Conservation (phyloP, 2,888 invertebrate genomes). For the Drosophila tanythrix region DNA sequence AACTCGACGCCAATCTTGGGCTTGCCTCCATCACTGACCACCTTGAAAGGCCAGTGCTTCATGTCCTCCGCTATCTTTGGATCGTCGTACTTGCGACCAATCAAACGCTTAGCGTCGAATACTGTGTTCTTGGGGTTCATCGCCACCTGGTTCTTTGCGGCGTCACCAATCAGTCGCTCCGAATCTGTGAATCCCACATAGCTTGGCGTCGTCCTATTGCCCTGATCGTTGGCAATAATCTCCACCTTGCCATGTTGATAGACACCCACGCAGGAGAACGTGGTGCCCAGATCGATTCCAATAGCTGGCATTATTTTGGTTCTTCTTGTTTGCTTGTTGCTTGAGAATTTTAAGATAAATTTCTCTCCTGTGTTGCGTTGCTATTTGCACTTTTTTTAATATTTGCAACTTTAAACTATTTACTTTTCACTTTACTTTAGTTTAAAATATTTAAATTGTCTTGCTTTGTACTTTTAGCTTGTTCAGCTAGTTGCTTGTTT, state of each 20-base stretch:
- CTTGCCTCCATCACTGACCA: constrained; percentile 91
- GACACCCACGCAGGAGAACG: constrained; percentile 92
- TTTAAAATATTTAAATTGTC: constrained; percentile 6
- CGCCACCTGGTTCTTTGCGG: constrained; percentile 93
- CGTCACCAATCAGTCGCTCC: constrained; percentile 89
- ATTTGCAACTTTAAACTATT: neutral
- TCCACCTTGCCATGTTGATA: constrained; percentile 93
- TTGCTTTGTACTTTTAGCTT: constrained; percentile 36
- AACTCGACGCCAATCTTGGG: constrained; percentile 93
- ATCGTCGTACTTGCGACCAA: constrained; percentile 96
- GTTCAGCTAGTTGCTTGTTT: constrained; percentile 55
- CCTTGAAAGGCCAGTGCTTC: constrained; percentile 97
- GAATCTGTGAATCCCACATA: constrained; percentile 93
- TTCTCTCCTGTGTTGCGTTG: neutral
- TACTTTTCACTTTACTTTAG: constrained; percentile 3
- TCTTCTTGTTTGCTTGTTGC: constrained; percentile 3
- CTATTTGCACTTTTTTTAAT: neutral
- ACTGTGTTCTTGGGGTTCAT: constrained; percentile 96
- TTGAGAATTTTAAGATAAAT: neutral
- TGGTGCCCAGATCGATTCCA: constrained; percentile 85
- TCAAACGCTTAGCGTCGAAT: constrained; percentile 97
- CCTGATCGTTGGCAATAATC: constrained; percentile 93
- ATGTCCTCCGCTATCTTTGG: constrained; percentile 95
- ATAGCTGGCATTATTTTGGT: constrained; percentile 86
- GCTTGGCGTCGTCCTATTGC: constrained; percentile 85